phyloP scores from a whole-genome alignment of 2,888 invertebrate genomes.

The Adela reaumurella region DNA sequence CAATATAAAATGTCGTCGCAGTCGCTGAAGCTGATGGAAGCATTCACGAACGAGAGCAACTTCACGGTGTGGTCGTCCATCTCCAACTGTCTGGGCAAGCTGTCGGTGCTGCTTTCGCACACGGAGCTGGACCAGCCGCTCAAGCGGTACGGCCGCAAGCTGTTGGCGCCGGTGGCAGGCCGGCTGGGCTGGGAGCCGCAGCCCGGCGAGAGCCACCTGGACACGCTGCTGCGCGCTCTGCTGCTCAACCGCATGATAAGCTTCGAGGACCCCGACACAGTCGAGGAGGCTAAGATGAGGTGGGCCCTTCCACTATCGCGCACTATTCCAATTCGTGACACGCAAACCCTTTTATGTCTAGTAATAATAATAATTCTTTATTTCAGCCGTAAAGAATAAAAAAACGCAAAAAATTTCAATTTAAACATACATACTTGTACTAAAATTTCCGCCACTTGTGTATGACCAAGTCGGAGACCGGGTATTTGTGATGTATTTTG shows the following conservation, averaged over 20 bases:
- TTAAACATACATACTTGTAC: no score
- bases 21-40: constrained; percentile 75
- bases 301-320: constrained; percentile 19
- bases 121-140: constrained; percentile 72
- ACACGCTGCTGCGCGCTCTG: constrained; percentile 80
- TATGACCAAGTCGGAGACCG: no score
- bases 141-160: constrained; percentile 68
- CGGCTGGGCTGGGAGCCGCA: constrained; percentile 84
- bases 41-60: constrained; percentile 81
- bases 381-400: no score
- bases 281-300: constrained; percentile 71
- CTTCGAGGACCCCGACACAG: constrained; percentile 73
- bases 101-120: constrained; percentile 74
- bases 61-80: constrained; percentile 93
- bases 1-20: constrained; percentile 17
- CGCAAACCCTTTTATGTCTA: no score
- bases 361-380: no score
- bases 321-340: no score
- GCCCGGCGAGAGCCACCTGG: constrained; percentile 80
- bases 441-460: no score
- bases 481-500: no score
- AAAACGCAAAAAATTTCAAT: no score
- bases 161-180: constrained; percentile 69
- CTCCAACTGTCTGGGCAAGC: constrained; percentile 71
- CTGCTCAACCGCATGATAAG: constrained; percentile 80